Percentiles rank a stretch among this genome's conserved stretches.
Conservation (phyloP, 2,888 invertebrate genomes). For the Parelbella ahira region DNA sequence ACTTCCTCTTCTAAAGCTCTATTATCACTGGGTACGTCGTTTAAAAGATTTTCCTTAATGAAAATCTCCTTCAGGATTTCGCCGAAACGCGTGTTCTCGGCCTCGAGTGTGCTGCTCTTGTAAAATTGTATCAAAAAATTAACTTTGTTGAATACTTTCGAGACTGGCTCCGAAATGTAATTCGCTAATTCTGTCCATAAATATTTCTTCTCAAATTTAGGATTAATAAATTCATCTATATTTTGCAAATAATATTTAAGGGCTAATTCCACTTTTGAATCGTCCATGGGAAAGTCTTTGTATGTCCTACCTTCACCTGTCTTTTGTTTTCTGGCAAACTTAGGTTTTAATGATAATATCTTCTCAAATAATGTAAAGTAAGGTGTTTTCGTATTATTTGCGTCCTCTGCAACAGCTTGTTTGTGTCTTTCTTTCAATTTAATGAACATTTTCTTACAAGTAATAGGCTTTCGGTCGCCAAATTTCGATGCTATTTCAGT, state of each 20-base stretch:
- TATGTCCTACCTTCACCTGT: constrained; percentile 41
- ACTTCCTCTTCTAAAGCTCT: constrained; percentile 28
- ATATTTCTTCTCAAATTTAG: constrained; percentile 61
- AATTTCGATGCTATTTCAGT: constrained; percentile 51
- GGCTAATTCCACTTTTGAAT: constrained; percentile 50
- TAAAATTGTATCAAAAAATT: constrained; percentile 60
- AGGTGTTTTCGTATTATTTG: constrained; percentile 33
- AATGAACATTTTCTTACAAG: constrained; percentile 56
- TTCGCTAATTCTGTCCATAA: constrained; percentile 62
- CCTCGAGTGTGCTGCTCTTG: constrained; percentile 36
- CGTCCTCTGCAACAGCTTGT: constrained; percentile 34
- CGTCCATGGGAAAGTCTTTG: constrained; percentile 48
- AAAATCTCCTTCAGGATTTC: constrained; percentile 39
- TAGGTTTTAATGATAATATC: constrained; percentile 50
- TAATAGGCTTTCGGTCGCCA: constrained; percentile 42
- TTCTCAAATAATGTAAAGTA: constrained; percentile 49
- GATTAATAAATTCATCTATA: constrained; percentile 61
- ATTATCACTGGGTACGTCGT: constrained; percentile 33
- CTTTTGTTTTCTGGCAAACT: constrained; percentile 43
- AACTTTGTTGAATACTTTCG: constrained; percentile 59
- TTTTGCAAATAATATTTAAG: constrained; percentile 59
- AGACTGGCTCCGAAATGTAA: constrained; percentile 46
- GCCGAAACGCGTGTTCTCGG: constrained; percentile 27
- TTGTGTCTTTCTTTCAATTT: constrained; percentile 51
- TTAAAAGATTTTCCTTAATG: constrained; percentile 37